Evolutionary conservation across 2,888 invertebrate species (phyloP).

Genomic region (Phengaris arion): DNA sequence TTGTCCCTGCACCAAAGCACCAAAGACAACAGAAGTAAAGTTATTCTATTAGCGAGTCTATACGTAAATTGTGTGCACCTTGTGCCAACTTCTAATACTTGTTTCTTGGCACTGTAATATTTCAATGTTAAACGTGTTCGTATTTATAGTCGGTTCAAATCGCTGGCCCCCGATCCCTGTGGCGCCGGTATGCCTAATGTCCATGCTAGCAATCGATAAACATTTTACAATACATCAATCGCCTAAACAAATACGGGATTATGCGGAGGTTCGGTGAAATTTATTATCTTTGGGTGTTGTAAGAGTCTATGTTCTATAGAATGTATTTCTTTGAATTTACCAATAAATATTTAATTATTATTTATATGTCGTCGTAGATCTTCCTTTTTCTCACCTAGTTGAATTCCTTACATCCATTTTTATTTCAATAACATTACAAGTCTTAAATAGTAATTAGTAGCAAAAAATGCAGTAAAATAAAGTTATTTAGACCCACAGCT

Average conservation of each 20-base stretch:
- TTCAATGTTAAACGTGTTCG: constrained; percentile 54
- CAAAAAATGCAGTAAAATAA: background rate
- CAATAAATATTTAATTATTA: no score
- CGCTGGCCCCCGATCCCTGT: constrained; percentile 42
- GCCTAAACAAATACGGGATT: constrained; percentile 14
- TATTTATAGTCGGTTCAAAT: constrained; percentile 57
- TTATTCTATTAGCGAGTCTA: constrained; percentile 18
- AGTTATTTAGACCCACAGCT: background rate
- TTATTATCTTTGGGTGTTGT: constrained; percentile 11
- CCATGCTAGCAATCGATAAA: constrained; percentile 25
- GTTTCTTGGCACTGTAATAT: constrained; percentile 40
- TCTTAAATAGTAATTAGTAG: background rate
- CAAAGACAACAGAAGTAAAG: constrained; percentile 1
- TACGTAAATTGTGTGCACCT: constrained; percentile 32
- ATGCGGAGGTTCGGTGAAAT: constrained; percentile 1
- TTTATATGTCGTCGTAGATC: no score
- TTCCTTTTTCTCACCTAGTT: no score
- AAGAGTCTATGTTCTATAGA: background rate
- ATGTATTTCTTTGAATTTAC: no score
- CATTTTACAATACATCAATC: constrained; percentile 22
- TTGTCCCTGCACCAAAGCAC: background rate
- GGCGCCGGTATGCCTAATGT: constrained; percentile 39
- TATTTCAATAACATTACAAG: background rate
- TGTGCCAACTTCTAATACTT: constrained; percentile 34
- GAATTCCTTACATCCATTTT: no score